Base-by-base conservation (phyloP, 2,888 invertebrate genomes). In the Hirtodrosophila histrioides region DNA sequence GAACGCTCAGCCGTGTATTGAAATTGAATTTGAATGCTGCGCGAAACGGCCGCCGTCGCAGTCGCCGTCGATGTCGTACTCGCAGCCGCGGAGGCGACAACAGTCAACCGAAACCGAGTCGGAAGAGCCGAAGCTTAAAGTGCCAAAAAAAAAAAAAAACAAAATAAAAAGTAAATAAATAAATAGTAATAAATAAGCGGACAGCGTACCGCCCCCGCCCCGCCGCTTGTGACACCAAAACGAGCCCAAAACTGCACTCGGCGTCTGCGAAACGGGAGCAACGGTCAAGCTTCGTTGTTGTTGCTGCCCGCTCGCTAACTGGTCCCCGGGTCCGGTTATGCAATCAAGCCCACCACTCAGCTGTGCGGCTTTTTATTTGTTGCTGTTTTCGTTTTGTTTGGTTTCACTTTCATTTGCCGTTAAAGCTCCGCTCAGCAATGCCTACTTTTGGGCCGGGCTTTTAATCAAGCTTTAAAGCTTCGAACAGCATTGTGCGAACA, bases 221-320 rank as follows among this genome's bases (percentile, higher is more conserved):
- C 63, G 51, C 62, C 57, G 46, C 73, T 73, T 67, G 68, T 63
- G 68, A 64, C 75, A 63, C 70, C 49, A 73, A 77, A 88, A 88
- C 88, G 87, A 87, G 85, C 83, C 68, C 79, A 76, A 78, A 84
- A 84, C 64, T 89, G 88, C 89, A 86, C 58, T 70, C 73, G 64
- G 36, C 55, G 33, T 37, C 51, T 41, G 44, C 58, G 61, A 77
- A 82, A 84, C 75, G 84, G 72, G 81, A 77, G 81, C 81, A 84
- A 67, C 63, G 68, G 71, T 75, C 82, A 71, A 70, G 53, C 51
- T 49, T 9, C 29, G 41, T 24, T 29, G 12, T 8, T 27, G 40
- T n/a, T 41, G 33, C 10, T 43, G 10, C 43, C 51, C 33, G 58
- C 49, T 40, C 35, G 27, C 57, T 43, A 55, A 73, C 60, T 60